Evolutionary conservation across 2,888 invertebrate species (phyloP), one percentile per base, ranked within the genome.

Genomic region (Orchesellides sinensis): DNA sequence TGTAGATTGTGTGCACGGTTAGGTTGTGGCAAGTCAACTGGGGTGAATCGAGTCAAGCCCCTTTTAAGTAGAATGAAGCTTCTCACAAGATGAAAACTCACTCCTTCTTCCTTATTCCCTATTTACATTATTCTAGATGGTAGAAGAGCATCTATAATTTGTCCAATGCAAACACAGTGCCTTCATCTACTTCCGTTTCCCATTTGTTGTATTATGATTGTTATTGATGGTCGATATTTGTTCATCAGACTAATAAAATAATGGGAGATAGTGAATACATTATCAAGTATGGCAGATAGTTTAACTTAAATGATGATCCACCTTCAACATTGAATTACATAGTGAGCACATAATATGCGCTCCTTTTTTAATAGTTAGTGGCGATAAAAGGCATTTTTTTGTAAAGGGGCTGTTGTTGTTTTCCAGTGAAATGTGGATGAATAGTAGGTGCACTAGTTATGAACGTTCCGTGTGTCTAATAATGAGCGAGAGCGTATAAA

Each of bases 251-350:
- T n/a, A n/a, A n/a, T n/a, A n/a, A n/a, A n/a, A n/a, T 66, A 21
- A 29, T 27, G 25, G 49, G 49, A 66, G 29, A 49, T 49, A 47
- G 66, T 66, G 66, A 47, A 66, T 23, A 65, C 47, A 32, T n/a
- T 32, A 61, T 32, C 66, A 66, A 29, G 66, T 49, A 66, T 49
- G 66, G 49, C 19, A 49, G 45, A 47, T 29, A 8, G 40, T 40
- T 40, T 40, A 14, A 10, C n/a, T n/a, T n/a, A n/a, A n/a, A n/a
- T n/a, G n/a, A n/a, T n/a, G n/a, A n/a, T n/a, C n/a, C n/a, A n/a
- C n/a, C n/a, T n/a, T n/a, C n/a, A n/a, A n/a, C n/a, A n/a, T n/a
- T n/a, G n/a, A n/a, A n/a, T n/a, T n/a, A n/a, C n/a, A n/a, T n/a
- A n/a, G n/a, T n/a, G n/a, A n/a, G n/a, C n/a, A n/a, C n/a, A n/a